These are phyloP conservation scores for Amyelois transitella DNA, from an alignment of 1,140 invertebrate species.

Conservation along the genomic window DNA sequence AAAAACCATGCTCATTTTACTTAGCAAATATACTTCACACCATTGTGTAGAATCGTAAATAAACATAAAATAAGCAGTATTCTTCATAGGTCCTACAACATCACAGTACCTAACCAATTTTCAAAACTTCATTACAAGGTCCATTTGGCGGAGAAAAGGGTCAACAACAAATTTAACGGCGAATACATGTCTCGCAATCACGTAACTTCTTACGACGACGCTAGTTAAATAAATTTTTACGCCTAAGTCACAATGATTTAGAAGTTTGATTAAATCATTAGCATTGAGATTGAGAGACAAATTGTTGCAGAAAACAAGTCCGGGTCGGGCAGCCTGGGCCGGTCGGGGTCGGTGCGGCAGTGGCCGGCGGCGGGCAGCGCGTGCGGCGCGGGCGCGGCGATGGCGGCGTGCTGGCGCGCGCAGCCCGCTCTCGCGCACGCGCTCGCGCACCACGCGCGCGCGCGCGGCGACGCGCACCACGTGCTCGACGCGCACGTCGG, in stretches of 20 bases:
- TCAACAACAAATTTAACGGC: not conserved
- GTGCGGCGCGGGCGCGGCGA: constrained; percentile 29
- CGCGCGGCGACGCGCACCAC: constrained; percentile 19
- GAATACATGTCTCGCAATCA: constrained; percentile 2
- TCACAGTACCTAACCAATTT: constrained; percentile 39
- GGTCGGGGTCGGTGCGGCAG: not conserved
- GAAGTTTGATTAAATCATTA: not conserved
- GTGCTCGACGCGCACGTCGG: constrained; percentile 15
- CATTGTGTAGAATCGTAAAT: constrained; percentile 37
- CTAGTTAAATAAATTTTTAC: not conserved
- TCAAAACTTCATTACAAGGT: constrained; percentile 1
- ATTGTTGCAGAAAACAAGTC: not conserved
- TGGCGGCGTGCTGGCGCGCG: constrained; percentile 34
- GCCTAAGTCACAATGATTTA: not conserved
- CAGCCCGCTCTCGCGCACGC: constrained; percentile 32
- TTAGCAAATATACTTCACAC: constrained; percentile 30
- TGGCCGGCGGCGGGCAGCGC: constrained; percentile 21
- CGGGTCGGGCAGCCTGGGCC: not conserved
- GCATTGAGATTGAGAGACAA: not conserved
- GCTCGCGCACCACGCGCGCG: constrained; percentile 21
- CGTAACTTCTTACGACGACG: not conserved
- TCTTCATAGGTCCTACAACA: constrained; percentile 53
- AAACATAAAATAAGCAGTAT: constrained; percentile 38
- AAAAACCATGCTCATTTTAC: constrained; percentile 36
- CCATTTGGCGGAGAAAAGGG: not conserved